phyloP scores from a whole-genome alignment of 2,888 invertebrate species.

The Sepioteuthis lessoniana region DNA sequence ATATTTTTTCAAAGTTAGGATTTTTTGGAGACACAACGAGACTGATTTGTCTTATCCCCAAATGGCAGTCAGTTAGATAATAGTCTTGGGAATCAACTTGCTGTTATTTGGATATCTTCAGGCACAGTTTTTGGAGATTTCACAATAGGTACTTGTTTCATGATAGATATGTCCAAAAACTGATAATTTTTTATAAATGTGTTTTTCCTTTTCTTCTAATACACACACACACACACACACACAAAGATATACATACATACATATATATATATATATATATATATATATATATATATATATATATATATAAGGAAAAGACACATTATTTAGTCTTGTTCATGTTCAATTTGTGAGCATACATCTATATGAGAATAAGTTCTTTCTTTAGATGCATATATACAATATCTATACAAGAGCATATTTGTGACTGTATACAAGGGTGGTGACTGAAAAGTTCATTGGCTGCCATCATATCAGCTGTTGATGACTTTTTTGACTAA shows the following conservation, averaged over 20 bases:
- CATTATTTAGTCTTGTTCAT: too few species aligned
- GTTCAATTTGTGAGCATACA: too few species aligned
- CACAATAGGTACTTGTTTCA: neutral
- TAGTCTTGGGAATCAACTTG: neutral
- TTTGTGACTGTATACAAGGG: too few species aligned
- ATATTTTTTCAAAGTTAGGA: neutral
- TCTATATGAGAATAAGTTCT: too few species aligned
- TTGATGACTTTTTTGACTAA: too few species aligned
- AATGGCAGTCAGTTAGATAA: conserved; percentile 4
- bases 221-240: neutral
- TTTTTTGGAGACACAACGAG: neutral
- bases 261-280: neutral
- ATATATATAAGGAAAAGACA: neutral
- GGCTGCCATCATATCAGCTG: too few species aligned
- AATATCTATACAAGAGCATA: too few species aligned
- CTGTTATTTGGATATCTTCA: neutral
- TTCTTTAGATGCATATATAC: too few species aligned
- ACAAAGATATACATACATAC: too few species aligned
- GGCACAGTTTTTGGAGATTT: neutral
- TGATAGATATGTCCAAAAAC: neutral
- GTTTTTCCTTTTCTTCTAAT: neutral
- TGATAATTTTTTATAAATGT: neutral
- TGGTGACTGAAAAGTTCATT: too few species aligned
- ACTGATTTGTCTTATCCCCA: conserved; percentile 10
- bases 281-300: neutral